Percentiles rank a stretch among this genome's conserved stretches.
These are phyloP conservation scores for Drosophila cognata DNA, from an alignment of 2,888 invertebrate species.

Conservation along the genomic window DNA sequence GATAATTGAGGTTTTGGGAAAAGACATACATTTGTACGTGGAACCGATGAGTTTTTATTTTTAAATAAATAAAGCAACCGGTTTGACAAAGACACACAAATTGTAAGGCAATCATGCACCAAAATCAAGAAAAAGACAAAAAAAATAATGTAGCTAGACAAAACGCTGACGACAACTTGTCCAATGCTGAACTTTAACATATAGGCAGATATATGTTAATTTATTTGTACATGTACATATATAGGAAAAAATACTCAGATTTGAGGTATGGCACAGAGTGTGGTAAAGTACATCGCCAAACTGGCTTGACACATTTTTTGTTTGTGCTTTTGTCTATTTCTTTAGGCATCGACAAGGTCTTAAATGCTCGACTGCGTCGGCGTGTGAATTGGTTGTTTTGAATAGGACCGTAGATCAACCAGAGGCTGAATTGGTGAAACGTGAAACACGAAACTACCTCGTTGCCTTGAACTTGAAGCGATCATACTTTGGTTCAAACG, in stretches of 20 bases:
- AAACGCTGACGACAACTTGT: conserved; percentile 39
- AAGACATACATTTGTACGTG: conserved; percentile 22
- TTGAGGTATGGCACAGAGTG: conserved; percentile 21
- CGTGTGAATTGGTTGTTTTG: conserved; percentile 41
- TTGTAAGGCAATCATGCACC: conserved; percentile 32
- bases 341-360: conserved; percentile 61
- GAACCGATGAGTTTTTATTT: conserved; percentile 52
- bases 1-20: conserved; percentile 45
- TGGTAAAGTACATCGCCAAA: conserved; percentile 35
- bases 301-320: conserved; percentile 48
- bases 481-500: conserved; percentile 25
- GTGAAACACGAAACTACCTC: neutral
- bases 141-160: conserved; percentile 25
- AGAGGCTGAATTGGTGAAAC: conserved; percentile 18
- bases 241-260: conserved; percentile 8
- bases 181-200: conserved; percentile 72
- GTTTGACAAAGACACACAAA: conserved; percentile 54
- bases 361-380: conserved; percentile 40
- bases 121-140: conserved; percentile 33
- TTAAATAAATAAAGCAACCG: conserved; percentile 69
- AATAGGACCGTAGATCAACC: conserved; percentile 21
- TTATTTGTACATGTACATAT: neutral
- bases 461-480: conserved; percentile 56
- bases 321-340: conserved; percentile 2
- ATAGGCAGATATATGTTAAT: conserved; percentile 44